phyloP scores from a whole-genome alignment of 2,113 vertebrate genomes.

The Penelope pileata region DNA sequence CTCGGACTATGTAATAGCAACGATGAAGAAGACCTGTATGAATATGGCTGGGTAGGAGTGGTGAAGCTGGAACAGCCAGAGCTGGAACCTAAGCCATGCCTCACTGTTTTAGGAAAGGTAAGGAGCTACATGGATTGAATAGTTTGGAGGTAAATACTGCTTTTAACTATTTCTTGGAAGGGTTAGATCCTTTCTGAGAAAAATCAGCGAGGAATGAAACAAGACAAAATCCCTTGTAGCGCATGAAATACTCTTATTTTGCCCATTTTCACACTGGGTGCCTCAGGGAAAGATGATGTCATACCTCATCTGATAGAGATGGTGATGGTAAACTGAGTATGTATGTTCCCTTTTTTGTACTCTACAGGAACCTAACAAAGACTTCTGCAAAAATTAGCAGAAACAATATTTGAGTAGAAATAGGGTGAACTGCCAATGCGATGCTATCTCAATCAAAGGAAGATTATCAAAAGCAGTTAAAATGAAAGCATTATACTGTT shows the following conservation, averaged over 20 bases:
- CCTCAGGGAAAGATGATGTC: neutral
- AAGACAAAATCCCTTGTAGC: neutral
- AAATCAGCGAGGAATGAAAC: neutral
- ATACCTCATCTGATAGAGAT: neutral
- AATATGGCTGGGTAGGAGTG: conserved; percentile 99
- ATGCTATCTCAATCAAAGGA: neutral
- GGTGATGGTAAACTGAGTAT: neutral
- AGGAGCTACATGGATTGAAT: neutral
- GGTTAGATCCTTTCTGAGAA: neutral
- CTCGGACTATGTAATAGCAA: conserved; percentile 97
- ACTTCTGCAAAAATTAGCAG: neutral
- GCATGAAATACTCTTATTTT: neutral
- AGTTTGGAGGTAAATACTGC: neutral
- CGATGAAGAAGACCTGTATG: conserved; percentile 95
- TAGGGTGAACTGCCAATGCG: neutral
- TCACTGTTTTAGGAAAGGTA: conserved; percentile 98
- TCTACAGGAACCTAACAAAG: neutral
- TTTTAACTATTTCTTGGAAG: neutral
- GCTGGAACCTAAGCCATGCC: conserved; percentile 94
- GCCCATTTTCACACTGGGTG: neutral
- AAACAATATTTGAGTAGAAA: neutral
- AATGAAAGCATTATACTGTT: neutral
- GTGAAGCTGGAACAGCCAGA: conserved; percentile 97
- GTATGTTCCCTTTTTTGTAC: neutral
- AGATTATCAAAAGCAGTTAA: neutral